phyloP scores from a whole-genome alignment of 2,113 vertebrate genomes.

The Prionailurus bengalensis region DNA sequence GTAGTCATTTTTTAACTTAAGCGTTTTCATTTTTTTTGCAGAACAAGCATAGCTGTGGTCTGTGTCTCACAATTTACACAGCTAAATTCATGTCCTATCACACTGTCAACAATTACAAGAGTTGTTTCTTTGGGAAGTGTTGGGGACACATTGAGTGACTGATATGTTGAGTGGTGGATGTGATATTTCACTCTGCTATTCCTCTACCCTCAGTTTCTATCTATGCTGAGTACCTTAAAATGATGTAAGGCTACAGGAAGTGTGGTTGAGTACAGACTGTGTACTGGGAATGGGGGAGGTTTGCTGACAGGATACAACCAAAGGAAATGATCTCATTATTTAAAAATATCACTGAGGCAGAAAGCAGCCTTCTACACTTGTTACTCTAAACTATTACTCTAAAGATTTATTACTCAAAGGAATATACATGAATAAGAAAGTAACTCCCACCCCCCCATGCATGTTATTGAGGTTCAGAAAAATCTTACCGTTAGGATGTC shows the following conservation, averaged over 20 bases:
- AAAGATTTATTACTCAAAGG: background rate
- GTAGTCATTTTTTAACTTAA: background rate
- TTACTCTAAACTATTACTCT: background rate
- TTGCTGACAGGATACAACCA: background rate
- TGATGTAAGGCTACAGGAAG: background rate
- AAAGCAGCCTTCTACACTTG: background rate
- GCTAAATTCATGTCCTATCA: slow-evolving; percentile 30
- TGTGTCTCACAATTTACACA: background rate
- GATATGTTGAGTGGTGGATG: background rate
- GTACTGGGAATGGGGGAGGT: background rate
- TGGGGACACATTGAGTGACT: background rate
- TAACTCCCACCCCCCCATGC: background rate
- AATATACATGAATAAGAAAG: background rate
- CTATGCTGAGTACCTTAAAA: background rate
- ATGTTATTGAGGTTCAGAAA: background rate
- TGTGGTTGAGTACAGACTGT: background rate
- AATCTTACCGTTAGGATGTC: slow-evolving; percentile 96
- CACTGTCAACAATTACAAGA: background rate
- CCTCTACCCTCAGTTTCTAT: background rate
- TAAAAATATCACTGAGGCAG: background rate
- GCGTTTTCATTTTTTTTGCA: background rate
- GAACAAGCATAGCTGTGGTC: slow-evolving; percentile 1
- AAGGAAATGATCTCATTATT: background rate
- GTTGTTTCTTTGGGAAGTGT: background rate
- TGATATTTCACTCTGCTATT: background rate